Evolutionary conservation across 2,797 vertebrate species (phyloP).

Genomic region (Pachyuromys duprasi): DNA sequence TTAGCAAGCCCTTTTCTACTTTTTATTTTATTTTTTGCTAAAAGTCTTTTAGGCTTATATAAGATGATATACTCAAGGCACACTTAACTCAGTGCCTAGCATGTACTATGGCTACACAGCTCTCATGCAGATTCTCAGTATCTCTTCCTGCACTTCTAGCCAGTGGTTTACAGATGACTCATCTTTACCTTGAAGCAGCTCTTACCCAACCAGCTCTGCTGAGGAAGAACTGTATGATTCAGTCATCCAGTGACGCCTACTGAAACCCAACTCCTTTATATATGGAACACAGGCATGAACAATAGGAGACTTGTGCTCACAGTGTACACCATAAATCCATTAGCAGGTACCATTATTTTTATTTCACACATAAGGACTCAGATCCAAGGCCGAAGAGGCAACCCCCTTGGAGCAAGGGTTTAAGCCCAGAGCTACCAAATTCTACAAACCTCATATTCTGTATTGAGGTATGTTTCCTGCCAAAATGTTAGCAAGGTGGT

Average conservation of each 20-base stretch:
- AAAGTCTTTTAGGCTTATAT: conserved; percentile 54
- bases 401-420: background rate
- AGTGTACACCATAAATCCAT: background rate
- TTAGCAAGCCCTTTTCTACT: background rate
- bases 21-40: conserved; percentile 36
- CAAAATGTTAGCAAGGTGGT: background rate
- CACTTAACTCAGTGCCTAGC: background rate
- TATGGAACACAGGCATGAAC: background rate
- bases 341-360: conserved; percentile 16
- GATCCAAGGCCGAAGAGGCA: background rate
- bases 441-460: background rate
- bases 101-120: background rate
- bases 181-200: conserved; percentile 48
- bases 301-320: background rate
- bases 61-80: background rate
- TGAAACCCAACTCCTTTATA: background rate
- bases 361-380: conserved; percentile 30
- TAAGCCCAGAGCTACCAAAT: background rate
- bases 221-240: conserved; percentile 38
- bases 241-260: conserved; percentile 18
- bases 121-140: background rate
- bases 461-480: background rate
- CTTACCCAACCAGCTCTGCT: conserved; percentile 29
- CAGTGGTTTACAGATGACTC: conserved; percentile 54
- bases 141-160: conserved; percentile 34